Evolutionary conservation across 1,140 invertebrate species (phyloP).

Genomic region (Drosophila repleta): DNA sequence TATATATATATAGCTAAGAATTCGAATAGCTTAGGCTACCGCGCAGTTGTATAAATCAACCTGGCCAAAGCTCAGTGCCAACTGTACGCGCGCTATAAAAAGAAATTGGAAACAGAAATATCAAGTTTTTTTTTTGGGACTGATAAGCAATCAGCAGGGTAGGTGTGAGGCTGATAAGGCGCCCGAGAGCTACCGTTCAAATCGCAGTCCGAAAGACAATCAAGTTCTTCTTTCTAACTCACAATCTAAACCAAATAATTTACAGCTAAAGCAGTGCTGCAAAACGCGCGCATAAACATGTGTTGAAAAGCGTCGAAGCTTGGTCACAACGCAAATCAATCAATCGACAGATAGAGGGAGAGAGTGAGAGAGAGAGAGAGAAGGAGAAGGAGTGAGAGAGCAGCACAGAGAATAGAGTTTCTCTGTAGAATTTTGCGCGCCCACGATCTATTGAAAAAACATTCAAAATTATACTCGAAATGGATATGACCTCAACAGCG

Average conservation of each 20-base stretch:
- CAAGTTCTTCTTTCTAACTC: conserved; percentile 26
- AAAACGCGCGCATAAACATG: conserved; percentile 42
- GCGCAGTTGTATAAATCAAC: conserved; percentile 53
- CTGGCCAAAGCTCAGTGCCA: conserved; percentile 30
- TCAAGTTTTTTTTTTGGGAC: conserved; percentile 16
- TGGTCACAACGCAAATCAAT: conserved; percentile 27
- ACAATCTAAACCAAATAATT: conserved; percentile 47
- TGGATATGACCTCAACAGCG: conserved; percentile 84
- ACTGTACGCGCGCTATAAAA: conserved; percentile 44
- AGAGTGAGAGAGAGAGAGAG: neutral
- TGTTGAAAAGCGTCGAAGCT: conserved; percentile 36
- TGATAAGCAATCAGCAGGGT: conserved; percentile 30
- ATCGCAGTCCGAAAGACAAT: conserved; percentile 53
- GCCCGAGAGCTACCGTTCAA: conserved; percentile 63
- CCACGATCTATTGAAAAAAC: conserved; percentile 64
- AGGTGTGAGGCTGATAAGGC: conserved; percentile 56
- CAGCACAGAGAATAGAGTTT: conserved; percentile 23
- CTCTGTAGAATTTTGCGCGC: conserved; percentile 53
- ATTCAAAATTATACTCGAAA: conserved; percentile 84
- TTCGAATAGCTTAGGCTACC: conserved; percentile 26
- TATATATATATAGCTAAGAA: neutral
- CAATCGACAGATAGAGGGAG: neutral
- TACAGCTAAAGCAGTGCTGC: conserved; percentile 48
- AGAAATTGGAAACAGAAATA: conserved; percentile 40
- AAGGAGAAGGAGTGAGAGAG: conserved; percentile 5